Evolutionary conservation across 1,140 invertebrate genomes (phyloP), one percentile per base, ranked within the genome.

Genomic region (Drosophila cardini): DNA sequence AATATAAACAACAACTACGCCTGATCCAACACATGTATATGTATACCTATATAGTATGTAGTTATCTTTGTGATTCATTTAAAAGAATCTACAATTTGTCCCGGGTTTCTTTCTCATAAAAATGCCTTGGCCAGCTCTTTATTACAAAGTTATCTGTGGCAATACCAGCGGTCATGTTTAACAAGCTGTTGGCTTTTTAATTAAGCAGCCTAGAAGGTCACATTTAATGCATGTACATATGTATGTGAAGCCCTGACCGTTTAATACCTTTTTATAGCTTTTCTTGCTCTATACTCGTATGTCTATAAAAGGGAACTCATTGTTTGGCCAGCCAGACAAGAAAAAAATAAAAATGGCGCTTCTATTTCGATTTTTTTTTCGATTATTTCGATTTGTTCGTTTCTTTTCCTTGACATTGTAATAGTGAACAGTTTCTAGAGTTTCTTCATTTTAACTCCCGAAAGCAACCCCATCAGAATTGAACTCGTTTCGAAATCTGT

Each of bases 171-270:
- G 67, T 50, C 72, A 77, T 90, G 83, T 90, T 90, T 90, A 76
- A 80, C 74, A 78, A 90, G 86, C 87, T 76, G 82, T 86, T 90
- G 87, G 90, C 57, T 61, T 73, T 90, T 90, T 90, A 90, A 90
- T 90, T 90, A 90, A 90, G 70, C 76, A 71, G 63, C 26, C 45
- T 40, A 38, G 79, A 89, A 86, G 84, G 84, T 89, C 83, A 79
- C 76, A 76, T 76, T 72, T 78, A 42, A 65, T 16, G 45, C 34
- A 2, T 77, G 36, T 65, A 56, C 62, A 11, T 67, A 82, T 57
- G 56, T 60, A 72, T 74, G 50, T 69, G n/a, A 32, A 40, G 36
- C 63, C 52, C n/a, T 67, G 63, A 53, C 62, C 79, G 62, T 52
- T 86, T 81, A 86, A 81, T 85, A 74, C 65, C 71, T 72, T 81